Percentiles rank a stretch among this genome's conserved stretches.
phyloP scores from a whole-genome alignment of 1,140 invertebrate species.

The Aphaenogaster ashmeadi region DNA sequence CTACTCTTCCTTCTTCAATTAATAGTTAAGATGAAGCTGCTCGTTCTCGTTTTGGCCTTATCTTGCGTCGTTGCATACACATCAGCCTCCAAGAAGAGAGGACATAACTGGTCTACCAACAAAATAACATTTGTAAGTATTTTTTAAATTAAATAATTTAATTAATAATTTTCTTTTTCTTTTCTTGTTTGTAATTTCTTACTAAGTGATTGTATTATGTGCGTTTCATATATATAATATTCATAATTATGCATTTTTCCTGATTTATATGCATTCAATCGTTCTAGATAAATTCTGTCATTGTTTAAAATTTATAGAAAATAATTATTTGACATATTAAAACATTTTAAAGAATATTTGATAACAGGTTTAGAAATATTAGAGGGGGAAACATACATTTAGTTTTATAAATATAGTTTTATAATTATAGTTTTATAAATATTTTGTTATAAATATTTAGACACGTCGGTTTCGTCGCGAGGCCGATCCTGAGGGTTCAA shows the following conservation, averaged over 20 bases:
- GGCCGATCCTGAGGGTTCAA: neutral
- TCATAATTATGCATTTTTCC: neutral
- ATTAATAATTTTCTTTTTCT: neutral
- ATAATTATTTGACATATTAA: neutral
- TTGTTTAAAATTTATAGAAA: neutral
- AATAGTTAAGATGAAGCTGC: neutral
- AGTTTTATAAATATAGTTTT: neutral
- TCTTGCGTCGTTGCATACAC: neutral
- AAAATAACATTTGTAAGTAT: neutral
- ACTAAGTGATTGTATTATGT: neutral
- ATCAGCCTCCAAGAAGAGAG: neutral
- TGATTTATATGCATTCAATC: neutral
- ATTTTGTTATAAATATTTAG: slow-evolving; percentile 11
- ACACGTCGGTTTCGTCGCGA: slow-evolving; percentile 1
- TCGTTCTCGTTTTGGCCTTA: neutral
- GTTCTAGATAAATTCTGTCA: neutral
- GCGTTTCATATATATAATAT: neutral
- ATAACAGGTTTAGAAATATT: neutral
- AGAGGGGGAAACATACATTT: neutral
- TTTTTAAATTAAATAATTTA: slow-evolving; percentile 6
- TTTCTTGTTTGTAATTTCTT: slow-evolving; percentile 6
- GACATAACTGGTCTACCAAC: neutral
- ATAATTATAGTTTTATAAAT: slow-evolving; percentile 5
- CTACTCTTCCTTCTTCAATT: neutral
- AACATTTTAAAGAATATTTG: neutral